Conservation (phyloP, 2,797 vertebrate genomes). For the Falco peregrinus region DNA sequence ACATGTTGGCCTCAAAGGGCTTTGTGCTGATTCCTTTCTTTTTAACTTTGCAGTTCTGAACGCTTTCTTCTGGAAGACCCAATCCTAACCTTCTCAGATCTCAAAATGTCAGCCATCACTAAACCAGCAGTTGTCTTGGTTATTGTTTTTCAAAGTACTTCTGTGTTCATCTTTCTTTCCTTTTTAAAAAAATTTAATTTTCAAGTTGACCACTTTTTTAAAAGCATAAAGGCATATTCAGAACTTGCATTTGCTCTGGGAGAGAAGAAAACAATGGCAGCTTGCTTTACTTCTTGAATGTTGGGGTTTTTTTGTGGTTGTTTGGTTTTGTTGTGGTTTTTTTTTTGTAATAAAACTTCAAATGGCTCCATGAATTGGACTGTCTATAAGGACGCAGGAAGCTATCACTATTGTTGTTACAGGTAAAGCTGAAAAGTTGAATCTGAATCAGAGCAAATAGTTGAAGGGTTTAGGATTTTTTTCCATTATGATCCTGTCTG, state of each 20-base stretch:
- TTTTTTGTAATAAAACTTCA: neutral
- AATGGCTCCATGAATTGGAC: neutral
- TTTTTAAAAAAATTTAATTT: neutral
- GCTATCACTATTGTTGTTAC: neutral
- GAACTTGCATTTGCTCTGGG: neutral
- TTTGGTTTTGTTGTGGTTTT: neutral
- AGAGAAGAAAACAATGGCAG: neutral
- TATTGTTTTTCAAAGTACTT: neutral
- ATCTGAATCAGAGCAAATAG: neutral
- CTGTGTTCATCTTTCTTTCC: neutral
- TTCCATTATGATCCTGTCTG: neutral
- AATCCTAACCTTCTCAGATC: neutral
- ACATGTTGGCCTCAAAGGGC: neutral
- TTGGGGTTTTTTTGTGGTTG: too few relatives aligned
- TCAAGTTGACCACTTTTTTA: neutral
- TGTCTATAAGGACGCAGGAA: neutral
- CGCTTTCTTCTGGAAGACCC: neutral
- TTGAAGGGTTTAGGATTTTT: neutral
- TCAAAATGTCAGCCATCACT: neutral
- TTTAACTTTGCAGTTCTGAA: neutral
- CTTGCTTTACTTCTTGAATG: neutral
- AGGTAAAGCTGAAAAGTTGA: neutral
- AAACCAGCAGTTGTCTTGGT: neutral
- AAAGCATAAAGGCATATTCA: neutral
- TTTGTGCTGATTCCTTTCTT: neutral